A percentile compares a stretch with the other conserved stretches of the same genome.
These are phyloP conservation scores for Hydrochoerus hydrochaeris DNA, from an alignment of 2,113 vertebrate genomes.

Conservation along the genomic window DNA sequence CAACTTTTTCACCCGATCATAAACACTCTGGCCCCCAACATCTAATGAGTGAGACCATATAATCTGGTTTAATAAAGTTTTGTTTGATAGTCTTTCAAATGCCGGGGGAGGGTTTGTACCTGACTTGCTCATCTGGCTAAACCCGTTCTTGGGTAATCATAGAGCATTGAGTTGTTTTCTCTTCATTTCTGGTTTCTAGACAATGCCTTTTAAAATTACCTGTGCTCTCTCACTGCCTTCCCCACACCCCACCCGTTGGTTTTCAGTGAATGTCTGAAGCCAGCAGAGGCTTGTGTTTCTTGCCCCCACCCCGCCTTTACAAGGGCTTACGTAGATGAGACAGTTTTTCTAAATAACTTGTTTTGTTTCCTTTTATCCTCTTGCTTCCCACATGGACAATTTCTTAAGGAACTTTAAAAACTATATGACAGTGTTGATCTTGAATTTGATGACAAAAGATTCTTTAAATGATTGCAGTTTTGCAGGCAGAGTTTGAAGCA, in stretches of 20 bases:
- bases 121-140: conserved; percentile 89
- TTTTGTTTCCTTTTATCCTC: conserved; percentile 12
- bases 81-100: conserved; percentile 90
- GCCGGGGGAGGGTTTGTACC: conserved; percentile 83
- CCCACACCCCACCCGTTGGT: conserved; percentile 80
- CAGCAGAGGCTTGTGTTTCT: neutral
- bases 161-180: conserved; percentile 89
- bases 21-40: conserved; percentile 82
- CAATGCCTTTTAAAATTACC: conserved; percentile 89
- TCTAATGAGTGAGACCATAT: conserved; percentile 83
- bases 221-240: conserved; percentile 77
- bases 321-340: neutral
- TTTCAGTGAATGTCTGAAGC: conserved; percentile 84
- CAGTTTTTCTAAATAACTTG: conserved; percentile 50
- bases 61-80: conserved; percentile 89
- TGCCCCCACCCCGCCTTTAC: neutral
- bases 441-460: conserved; percentile 39
- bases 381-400: neutral
- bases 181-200: conserved; percentile 88
- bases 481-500: neutral
- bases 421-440: neutral
- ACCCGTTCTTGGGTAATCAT: conserved; percentile 91
- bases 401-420: neutral
- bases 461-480: conserved; percentile 41
- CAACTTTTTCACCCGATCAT: conserved; percentile 57